phyloP scores from a whole-genome alignment of 2,888 invertebrate species.

The Leptinotarsa peninsularis region DNA sequence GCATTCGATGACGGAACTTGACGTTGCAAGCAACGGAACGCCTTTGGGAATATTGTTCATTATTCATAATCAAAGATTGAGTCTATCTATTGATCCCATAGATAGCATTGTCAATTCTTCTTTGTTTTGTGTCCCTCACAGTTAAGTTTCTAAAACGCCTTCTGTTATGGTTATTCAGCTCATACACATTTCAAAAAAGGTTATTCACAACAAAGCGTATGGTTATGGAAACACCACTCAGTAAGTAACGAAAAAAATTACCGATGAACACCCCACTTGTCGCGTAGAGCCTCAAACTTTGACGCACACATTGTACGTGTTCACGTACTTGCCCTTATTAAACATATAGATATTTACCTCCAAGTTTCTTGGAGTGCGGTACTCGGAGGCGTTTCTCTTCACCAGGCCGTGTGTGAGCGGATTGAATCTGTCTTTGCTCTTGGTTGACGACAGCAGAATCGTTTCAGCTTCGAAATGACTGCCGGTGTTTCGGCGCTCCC shows the following conservation, averaged over 20 bases:
- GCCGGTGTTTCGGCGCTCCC: slow-evolving; percentile 51
- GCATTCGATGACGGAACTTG: no score
- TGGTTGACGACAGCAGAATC: slow-evolving; percentile 53
- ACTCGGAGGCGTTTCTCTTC: slow-evolving; percentile 59
- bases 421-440: slow-evolving; percentile 53
- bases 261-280: slow-evolving; percentile 41
- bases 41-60: no score
- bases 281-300: slow-evolving; percentile 42
- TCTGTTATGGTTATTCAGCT: no score
- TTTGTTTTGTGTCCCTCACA: no score
- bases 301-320: slow-evolving; percentile 58
- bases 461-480: slow-evolving; percentile 55
- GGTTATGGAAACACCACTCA: not conserved
- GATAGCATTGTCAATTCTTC: no score
- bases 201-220: not conserved
- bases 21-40: no score
- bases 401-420: slow-evolving; percentile 56
- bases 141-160: no score
- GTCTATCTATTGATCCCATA: no score
- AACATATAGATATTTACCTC: slow-evolving; percentile 66
- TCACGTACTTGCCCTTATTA: slow-evolving; percentile 63
- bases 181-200: no score
- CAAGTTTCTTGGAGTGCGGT: slow-evolving; percentile 64
- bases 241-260: slow-evolving; percentile 47
- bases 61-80: no score